These are phyloP conservation scores for Drosophila acutilabella DNA, from an alignment of 2,888 invertebrate species.

Conservation along the genomic window DNA sequence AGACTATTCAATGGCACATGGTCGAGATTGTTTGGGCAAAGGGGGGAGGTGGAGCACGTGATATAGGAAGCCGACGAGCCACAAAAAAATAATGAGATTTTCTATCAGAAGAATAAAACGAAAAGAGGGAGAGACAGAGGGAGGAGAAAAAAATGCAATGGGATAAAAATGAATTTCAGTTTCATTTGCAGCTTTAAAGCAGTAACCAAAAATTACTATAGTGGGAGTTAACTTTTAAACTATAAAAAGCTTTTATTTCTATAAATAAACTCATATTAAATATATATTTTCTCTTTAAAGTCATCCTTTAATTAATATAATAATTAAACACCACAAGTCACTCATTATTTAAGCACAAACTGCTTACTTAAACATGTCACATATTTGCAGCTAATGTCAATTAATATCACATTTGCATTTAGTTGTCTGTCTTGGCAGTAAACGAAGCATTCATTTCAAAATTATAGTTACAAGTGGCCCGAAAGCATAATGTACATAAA, in stretches of 20 bases:
- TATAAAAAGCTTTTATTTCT: too few relatives aligned
- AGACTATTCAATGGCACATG: conserved; percentile 35
- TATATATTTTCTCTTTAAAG: too few relatives aligned
- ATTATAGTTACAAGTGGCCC: conserved; percentile 22
- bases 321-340: background rate
- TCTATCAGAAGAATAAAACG: conserved; percentile 30
- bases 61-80: conserved; percentile 31
- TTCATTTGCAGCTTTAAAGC: conserved; percentile 36
- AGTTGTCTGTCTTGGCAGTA: conserved; percentile 11
- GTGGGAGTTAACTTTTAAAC: too few relatives aligned
- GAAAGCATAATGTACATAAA: conserved; percentile 46
- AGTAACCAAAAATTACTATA: too few relatives aligned
- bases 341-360: background rate
- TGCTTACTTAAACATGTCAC: background rate
- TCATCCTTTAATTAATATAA: background rate
- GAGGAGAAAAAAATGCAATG: background rate
- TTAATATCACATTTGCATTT: conserved; percentile 25
- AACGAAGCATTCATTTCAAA: conserved; percentile 40
- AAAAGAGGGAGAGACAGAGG: background rate
- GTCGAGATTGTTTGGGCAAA: background rate
- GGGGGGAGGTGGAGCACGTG: background rate
- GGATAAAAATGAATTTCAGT: conserved; percentile 27
- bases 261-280: too few relatives aligned
- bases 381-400: conserved; percentile 18
- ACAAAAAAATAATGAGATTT: conserved; percentile 60